Evolutionary conservation across 1,140 invertebrate species (phyloP).

Genomic region (Drosophila trapezifrons): DNA sequence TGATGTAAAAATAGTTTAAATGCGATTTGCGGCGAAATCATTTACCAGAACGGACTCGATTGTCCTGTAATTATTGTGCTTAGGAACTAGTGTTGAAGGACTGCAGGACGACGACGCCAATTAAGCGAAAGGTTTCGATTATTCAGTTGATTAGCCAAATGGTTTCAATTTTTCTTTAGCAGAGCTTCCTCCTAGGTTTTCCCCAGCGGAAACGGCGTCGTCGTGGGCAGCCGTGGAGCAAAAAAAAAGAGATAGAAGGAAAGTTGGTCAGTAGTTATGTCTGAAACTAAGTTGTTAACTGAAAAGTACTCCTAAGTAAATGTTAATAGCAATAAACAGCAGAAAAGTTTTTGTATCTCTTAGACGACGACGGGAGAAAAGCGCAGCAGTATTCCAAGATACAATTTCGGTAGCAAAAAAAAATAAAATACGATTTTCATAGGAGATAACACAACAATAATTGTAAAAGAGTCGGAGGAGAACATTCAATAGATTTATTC

Average conservation of each 20-base stretch:
- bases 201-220: slow-evolving; percentile 10
- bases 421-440: slow-evolving; percentile 56
- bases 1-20: slow-evolving; percentile 3
- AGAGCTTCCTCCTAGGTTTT: slow-evolving; percentile 15
- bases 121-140: slow-evolving; percentile 50
- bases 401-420: slow-evolving; percentile 21
- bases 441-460: slow-evolving; percentile 43
- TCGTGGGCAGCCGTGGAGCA: slow-evolving; percentile 16
- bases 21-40: slow-evolving; percentile 3
- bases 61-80: slow-evolving; percentile 44
- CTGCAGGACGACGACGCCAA: slow-evolving; percentile 32
- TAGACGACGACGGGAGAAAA: slow-evolving; percentile 28
- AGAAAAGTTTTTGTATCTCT: slow-evolving; percentile 72
- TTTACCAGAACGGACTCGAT: slow-evolving; percentile 23
- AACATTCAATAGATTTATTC: slow-evolving; percentile 55
- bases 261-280: slow-evolving; percentile 73
- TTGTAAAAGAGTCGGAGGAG: slow-evolving; percentile 37
- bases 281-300: slow-evolving; percentile 78
- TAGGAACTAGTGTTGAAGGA: slow-evolving; percentile 29
- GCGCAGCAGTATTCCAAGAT: slow-evolving; percentile 39
- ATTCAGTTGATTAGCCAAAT: slow-evolving; percentile 50
- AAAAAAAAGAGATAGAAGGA: slow-evolving; percentile 29
- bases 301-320: slow-evolving; percentile 74
- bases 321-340: slow-evolving; percentile 53
- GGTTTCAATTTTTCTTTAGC: slow-evolving; percentile 46